A percentile compares a stretch with the other conserved stretches of the same genome.
Evolutionary conservation across 2,888 invertebrate genomes (phyloP).

Genomic region (Dugesia japonica): DNA sequence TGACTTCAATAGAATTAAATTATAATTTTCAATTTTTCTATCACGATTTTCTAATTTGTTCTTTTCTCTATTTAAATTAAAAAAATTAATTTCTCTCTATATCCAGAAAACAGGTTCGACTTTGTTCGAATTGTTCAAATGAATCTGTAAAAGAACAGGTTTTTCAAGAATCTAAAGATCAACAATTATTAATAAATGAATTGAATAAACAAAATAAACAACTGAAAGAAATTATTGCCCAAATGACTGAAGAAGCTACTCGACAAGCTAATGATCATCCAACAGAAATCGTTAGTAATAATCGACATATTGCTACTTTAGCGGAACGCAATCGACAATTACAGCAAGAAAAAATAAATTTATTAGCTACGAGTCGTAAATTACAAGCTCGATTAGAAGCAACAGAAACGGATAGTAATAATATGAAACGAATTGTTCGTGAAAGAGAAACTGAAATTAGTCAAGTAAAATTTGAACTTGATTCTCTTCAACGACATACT

Average conservation of each 20-base stretch:
- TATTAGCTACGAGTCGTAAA: neutral
- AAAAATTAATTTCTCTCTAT: too few species aligned
- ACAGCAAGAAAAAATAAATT: slow-evolving; percentile 1
- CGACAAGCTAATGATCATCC: neutral
- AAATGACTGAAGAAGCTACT: neutral
- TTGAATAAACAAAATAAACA: neutral
- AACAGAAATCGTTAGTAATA: neutral
- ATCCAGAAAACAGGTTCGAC: neutral
- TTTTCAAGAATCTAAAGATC: neutral
- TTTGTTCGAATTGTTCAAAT: neutral
- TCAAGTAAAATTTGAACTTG: slow-evolving; percentile 14
- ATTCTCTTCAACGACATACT: neutral
- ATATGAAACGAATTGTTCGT: neutral
- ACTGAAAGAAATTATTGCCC: slow-evolving; percentile 2
- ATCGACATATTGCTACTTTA: neutral
- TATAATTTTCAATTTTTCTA: too few species aligned
- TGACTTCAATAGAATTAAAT: too few species aligned
- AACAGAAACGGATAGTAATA: neutral
- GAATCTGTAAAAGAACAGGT: neutral
- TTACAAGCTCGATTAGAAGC: slow-evolving; percentile 2
- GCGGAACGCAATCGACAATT: neutral
- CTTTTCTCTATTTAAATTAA: too few species aligned
- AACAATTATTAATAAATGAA: neutral
- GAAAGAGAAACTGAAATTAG: slow-evolving; percentile 12
- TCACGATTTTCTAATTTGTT: too few species aligned